Conservation (phyloP, 2,888 invertebrate genomes). For the Lasius fuliginosus region DNA sequence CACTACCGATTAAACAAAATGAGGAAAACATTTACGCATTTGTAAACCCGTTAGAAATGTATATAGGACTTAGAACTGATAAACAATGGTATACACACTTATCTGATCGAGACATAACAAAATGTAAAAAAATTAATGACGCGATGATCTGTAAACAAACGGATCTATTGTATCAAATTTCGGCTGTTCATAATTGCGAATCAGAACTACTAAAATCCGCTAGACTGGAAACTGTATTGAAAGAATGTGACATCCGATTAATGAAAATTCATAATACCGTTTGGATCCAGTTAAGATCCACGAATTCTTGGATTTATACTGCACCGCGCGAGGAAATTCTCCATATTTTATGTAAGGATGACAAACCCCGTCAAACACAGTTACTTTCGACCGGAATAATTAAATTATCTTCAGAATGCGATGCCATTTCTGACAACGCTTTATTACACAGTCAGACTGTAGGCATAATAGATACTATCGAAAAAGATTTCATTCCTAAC, state of each 20-base stretch:
- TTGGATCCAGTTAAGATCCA: neutral
- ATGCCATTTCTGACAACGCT: neutral
- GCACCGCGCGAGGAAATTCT: neutral
- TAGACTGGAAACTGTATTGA: neutral
- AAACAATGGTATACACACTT: neutral
- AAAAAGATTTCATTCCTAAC: too few relatives aligned
- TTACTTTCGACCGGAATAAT: neutral
- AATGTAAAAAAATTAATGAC: slow-evolving; percentile 8
- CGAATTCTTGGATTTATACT: neutral
- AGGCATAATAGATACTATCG: neutral
- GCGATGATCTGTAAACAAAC: neutral
- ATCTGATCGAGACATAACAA: neutral
- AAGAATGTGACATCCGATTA: neutral
- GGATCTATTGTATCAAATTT: neutral
- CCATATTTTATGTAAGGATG: neutral
- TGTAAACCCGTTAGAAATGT: neutral
- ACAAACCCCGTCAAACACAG: neutral
- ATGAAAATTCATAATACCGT: too few relatives aligned
- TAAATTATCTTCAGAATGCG: neutral
- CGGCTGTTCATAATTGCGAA: too few relatives aligned
- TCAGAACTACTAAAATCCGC: neutral
- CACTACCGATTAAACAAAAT: neutral
- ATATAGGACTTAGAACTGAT: neutral
- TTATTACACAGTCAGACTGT: neutral
- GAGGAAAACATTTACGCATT: neutral